Conservation (phyloP, 2,797 vertebrate species). For the Paramormyrops hopkinsi region DNA sequence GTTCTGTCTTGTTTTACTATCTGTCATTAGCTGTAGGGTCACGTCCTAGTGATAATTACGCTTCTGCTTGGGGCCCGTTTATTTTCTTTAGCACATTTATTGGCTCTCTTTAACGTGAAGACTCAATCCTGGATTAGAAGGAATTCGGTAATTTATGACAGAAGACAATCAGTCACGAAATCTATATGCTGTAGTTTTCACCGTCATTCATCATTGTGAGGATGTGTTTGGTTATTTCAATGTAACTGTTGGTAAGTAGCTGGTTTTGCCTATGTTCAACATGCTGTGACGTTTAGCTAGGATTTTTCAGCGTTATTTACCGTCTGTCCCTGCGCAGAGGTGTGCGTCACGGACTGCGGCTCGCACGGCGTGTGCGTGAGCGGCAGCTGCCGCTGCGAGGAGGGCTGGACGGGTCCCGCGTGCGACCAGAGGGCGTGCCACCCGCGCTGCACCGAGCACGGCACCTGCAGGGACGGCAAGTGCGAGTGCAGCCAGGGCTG, state of each 20-base stretch:
- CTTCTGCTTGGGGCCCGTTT: background rate
- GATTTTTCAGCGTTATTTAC: background rate
- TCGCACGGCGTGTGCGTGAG: constrained; percentile 85
- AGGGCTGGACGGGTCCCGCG: constrained; percentile 83
- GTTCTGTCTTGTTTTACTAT: background rate
- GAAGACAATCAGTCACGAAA: background rate
- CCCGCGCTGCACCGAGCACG: constrained; percentile 88
- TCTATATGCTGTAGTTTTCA: background rate
- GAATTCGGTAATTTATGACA: background rate
- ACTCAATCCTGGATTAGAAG: background rate
- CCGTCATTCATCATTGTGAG: background rate
- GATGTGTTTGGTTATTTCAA: background rate
- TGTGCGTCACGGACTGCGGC: constrained; percentile 84
- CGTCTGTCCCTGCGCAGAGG: constrained; percentile 57
- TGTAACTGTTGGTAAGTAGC: background rate
- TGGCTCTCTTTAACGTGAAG: background rate
- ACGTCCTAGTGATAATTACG: background rate
- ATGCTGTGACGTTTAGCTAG: background rate
- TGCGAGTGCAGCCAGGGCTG: constrained; percentile 97
- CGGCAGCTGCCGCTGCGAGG: constrained; percentile 85
- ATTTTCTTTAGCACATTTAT: background rate
- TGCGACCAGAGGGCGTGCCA: constrained; percentile 91
- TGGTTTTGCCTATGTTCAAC: background rate
- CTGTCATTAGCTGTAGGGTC: background rate
- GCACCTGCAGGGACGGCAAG: constrained; percentile 88